phyloP scores from a whole-genome alignment of 1,140 invertebrate genomes.

The Oreohelix idahoensis region DNA sequence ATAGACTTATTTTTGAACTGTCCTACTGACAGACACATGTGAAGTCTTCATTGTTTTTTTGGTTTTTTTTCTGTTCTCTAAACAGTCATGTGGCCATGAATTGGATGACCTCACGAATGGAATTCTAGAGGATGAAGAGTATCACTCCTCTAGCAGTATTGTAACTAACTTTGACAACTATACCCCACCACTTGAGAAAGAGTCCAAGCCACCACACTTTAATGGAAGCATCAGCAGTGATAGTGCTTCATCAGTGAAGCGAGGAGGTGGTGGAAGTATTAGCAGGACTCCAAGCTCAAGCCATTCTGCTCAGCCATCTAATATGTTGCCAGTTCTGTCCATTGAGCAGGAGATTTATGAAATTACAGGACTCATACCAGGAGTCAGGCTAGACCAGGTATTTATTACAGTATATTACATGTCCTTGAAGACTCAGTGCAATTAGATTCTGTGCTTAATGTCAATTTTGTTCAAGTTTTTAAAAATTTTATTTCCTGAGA shows the following conservation, averaged over 20 bases:
- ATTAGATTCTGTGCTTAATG: too few relatives aligned
- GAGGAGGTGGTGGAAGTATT: background rate
- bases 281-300: background rate
- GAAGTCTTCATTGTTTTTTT: too few relatives aligned
- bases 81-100: conserved; percentile 72
- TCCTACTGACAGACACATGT: too few relatives aligned
- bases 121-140: conserved; percentile 23
- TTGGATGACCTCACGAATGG: conserved; percentile 45
- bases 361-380: conserved; percentile 19
- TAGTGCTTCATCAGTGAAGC: background rate
- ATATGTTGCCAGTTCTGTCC: conserved; percentile 4
- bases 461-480: too few relatives aligned
- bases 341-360: conserved; percentile 22
- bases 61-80: too few relatives aligned
- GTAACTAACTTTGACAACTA: background rate
- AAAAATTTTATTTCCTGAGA: too few relatives aligned
- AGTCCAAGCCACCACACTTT: background rate
- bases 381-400: conserved; percentile 28
- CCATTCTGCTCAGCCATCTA: background rate
- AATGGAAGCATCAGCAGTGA: background rate
- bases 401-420: too few relatives aligned
- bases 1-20: too few relatives aligned
- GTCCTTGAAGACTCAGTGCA: too few relatives aligned
- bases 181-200: background rate
- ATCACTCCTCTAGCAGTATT: background rate